phyloP scores from a whole-genome alignment of 2,888 invertebrate genomes.

The Drosophila pullipes region DNA sequence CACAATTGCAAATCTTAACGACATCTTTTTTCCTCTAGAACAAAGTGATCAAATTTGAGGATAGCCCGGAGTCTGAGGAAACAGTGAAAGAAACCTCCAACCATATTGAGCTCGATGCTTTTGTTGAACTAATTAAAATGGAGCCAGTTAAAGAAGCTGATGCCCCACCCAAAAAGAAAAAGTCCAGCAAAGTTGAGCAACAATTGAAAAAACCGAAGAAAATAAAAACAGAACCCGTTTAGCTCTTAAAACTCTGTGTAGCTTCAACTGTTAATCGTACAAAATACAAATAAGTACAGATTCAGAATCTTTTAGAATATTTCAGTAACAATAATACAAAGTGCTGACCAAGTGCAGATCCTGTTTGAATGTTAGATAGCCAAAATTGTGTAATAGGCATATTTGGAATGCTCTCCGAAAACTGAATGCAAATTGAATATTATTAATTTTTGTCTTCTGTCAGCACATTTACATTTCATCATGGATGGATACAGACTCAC shows the following conservation, averaged over 20 bases:
- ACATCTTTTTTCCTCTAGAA: conserved; percentile 45
- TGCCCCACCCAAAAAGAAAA: conserved; percentile 42
- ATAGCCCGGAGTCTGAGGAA: conserved; percentile 44
- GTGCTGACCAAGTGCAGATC: conserved; percentile 1
- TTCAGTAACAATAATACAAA: conserved; percentile 15
- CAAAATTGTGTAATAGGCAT: background rate
- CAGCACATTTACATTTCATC: background rate
- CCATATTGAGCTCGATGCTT: conserved; percentile 65
- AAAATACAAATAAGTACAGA: conserved; percentile 28
- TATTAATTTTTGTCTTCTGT: background rate
- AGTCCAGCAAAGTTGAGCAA: conserved; percentile 28
- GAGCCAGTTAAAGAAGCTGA: conserved; percentile 40
- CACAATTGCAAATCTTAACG: background rate
- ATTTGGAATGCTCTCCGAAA: background rate
- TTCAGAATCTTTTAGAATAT: background rate
- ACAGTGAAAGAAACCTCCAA: conserved; percentile 8
- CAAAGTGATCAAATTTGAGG: conserved; percentile 46
- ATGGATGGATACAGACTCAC: background rate
- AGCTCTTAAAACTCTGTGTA: conserved; percentile 22
- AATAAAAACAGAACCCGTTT: conserved; percentile 69
- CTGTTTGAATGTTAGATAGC: background rate
- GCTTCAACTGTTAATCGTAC: conserved; percentile 26
- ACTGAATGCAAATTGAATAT: conserved; percentile 7
- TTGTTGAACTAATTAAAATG: conserved; percentile 68
- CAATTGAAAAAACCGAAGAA: conserved; percentile 58